Conservation (phyloP, 2,797 vertebrate genomes). For the Sparus aurata region DNA sequence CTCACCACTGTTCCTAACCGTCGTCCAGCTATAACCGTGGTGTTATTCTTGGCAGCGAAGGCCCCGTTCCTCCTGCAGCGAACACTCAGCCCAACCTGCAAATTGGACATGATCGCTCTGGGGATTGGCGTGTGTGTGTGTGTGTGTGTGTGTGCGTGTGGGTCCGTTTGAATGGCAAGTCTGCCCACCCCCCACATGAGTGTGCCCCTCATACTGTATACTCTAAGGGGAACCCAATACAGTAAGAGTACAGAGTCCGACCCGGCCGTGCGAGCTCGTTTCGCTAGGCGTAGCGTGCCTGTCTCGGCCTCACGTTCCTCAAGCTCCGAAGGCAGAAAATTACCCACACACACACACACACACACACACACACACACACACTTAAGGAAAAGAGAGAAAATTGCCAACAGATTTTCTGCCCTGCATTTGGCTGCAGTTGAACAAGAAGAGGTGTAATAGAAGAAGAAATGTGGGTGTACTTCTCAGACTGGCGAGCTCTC, state of each 20-base stretch:
- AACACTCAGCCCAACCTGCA: conserved; percentile 58
- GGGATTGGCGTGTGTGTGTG: conserved; percentile 42
- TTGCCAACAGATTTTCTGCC: conserved; percentile 67
- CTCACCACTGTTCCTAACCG: conserved; percentile 35
- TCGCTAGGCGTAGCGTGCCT: conserved; percentile 54
- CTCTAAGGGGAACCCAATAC: conserved; percentile 39
- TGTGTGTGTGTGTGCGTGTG: conserved; percentile 9
- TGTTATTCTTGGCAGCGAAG: conserved; percentile 65
- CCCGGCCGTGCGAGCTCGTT: conserved; percentile 9
- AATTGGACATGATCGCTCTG: conserved; percentile 71
- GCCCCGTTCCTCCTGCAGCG: conserved; percentile 26
- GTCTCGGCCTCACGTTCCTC: conserved; percentile 54
- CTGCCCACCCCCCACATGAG: not conserved
- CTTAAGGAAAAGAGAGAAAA: conserved; percentile 60
- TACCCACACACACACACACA: conserved; percentile 9
- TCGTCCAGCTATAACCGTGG: not conserved
- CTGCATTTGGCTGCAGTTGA: conserved; percentile 46
- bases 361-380: conserved; percentile 34
- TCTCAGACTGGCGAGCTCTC: not conserved
- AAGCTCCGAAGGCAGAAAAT: conserved; percentile 66
- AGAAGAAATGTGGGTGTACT: not conserved
- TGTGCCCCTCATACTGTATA: conserved; percentile 13
- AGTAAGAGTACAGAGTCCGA: conserved; percentile 12
- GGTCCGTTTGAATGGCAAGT: not conserved
- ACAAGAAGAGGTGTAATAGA: not conserved